Conservation (phyloP, 2,113 vertebrate species). For the Barnardius zonarius region DNA sequence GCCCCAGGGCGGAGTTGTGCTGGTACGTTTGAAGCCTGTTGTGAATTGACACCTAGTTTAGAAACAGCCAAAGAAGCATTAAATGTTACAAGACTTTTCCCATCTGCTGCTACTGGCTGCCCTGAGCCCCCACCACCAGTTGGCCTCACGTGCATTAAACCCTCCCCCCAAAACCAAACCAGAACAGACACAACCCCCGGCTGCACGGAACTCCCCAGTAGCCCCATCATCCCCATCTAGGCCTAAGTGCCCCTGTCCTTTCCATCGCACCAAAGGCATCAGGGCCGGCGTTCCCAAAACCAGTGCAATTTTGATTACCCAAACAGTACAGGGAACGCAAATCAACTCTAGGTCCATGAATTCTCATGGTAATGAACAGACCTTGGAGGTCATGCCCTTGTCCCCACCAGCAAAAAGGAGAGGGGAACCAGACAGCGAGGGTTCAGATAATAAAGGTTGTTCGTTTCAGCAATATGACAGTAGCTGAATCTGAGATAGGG, state of each 20-base stretch:
- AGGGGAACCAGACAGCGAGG: not conserved
- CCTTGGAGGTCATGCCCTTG: not conserved
- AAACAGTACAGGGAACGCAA: not conserved
- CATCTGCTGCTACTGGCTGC: slow-evolving; percentile 74
- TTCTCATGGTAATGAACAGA: not conserved
- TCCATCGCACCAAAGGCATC: not conserved
- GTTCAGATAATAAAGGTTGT: slow-evolving; percentile 32
- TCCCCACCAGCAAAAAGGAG: not conserved
- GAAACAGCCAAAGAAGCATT: slow-evolving; percentile 99
- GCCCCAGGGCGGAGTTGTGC: slow-evolving; percentile 87
- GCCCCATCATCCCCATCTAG: not conserved
- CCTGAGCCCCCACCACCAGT: slow-evolving; percentile 19
- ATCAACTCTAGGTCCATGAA: not conserved
- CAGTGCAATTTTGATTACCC: slow-evolving; percentile 21
- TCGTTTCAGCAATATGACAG: not conserved
- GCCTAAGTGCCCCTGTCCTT: slow-evolving; percentile 29
- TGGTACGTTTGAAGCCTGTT: slow-evolving; percentile 99
- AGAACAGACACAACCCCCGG: not conserved
- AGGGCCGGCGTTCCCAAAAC: not conserved
- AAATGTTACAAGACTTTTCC: slow-evolving; percentile 96
- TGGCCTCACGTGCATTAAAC: not conserved
- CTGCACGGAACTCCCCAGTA: not conserved
- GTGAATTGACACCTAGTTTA: slow-evolving; percentile 99
- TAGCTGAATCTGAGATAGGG: slow-evolving; percentile 36
- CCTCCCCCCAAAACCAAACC: not conserved